These are phyloP conservation scores for Pentalonia nigronervosa DNA, from an alignment of 1,140 invertebrate species.

Conservation along the genomic window DNA sequence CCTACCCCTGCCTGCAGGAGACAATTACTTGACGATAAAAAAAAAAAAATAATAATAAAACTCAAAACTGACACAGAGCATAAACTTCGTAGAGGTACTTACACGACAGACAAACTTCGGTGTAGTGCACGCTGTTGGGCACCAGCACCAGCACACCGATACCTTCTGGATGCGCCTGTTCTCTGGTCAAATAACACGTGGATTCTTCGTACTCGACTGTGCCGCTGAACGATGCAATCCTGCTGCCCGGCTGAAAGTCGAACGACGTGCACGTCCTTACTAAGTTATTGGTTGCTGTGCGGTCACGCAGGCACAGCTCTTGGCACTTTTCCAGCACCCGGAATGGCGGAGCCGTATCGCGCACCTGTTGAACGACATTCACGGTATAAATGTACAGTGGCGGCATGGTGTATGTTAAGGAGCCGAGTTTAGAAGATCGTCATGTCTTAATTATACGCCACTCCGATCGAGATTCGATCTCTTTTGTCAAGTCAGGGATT, in stretches of 20 bases:
- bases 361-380: constrained; percentile 67
- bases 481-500: too few relatives aligned
- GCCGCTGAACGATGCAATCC: constrained; percentile 81
- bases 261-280: constrained; percentile 84
- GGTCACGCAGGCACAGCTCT: constrained; percentile 82
- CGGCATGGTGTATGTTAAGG: neutral
- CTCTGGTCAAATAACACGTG: constrained; percentile 84
- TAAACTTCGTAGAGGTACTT: constrained; percentile 66
- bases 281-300: constrained; percentile 79
- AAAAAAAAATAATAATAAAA: neutral
- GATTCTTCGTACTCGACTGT: constrained; percentile 88
- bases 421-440: neutral
- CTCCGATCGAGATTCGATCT: too few relatives aligned
- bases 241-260: constrained; percentile 86
- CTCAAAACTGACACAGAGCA: neutral
- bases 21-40: neutral
- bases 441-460: too few relatives aligned
- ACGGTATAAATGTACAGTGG: neutral
- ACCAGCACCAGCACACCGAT: constrained; percentile 84
- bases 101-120: constrained; percentile 89
- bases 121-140: constrained; percentile 86
- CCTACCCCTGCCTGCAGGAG: too few relatives aligned
- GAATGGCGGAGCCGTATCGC: constrained; percentile 82
- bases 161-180: constrained; percentile 84
- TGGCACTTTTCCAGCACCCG: constrained; percentile 83